These are phyloP conservation scores for Delphinus delphis DNA, from an alignment of 2,113 vertebrate genomes.

Conservation along the genomic window DNA sequence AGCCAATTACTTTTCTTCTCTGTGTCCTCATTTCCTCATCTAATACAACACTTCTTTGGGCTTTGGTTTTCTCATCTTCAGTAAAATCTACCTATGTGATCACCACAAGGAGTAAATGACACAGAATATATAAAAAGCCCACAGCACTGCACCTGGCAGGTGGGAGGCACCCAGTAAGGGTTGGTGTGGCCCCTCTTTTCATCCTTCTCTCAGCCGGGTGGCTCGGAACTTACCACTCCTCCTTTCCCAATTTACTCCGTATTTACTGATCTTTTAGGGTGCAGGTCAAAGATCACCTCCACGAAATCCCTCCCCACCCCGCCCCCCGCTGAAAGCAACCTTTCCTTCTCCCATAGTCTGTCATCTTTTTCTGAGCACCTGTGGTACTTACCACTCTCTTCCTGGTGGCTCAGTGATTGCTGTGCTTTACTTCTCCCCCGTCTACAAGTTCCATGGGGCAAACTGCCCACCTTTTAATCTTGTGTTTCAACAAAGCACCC, in stretches of 20 bases:
- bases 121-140: not conserved
- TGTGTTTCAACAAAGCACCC: not conserved
- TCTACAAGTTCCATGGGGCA: not conserved
- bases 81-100: not conserved
- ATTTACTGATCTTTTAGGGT: not conserved
- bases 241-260: not conserved
- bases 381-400: not conserved
- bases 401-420: not conserved
- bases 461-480: not conserved
- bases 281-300: not conserved
- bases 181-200: not conserved
- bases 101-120: not conserved
- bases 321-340: not conserved
- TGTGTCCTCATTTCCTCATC: not conserved
- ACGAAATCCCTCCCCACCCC: not conserved
- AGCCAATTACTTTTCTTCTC: not conserved
- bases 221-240: not conserved
- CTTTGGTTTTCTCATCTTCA: not conserved
- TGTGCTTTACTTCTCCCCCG: not conserved
- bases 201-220: not conserved
- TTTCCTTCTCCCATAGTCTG: not conserved
- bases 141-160: not conserved
- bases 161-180: not conserved
- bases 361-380: not conserved
- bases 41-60: not conserved